A percentile compares a stretch with the other conserved stretches of the same genome.
Conservation (phyloP, 2,113 vertebrate genomes). For the Cryptoleucopteryx plumbea region DNA sequence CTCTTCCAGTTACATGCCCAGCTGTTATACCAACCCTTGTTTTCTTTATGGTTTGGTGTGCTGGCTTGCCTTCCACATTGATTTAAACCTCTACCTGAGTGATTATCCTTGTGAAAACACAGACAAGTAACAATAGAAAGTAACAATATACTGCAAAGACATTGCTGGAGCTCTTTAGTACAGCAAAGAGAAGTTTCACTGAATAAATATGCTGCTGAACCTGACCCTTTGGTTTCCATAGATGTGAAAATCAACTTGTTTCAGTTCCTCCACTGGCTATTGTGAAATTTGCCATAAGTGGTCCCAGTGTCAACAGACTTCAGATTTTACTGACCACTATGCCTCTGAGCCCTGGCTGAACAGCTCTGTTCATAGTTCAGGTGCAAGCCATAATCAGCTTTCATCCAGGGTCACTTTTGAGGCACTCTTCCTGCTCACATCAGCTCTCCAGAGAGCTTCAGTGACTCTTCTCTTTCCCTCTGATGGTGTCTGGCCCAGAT, state of each 20-base stretch:
- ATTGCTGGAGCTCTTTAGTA: background rate
- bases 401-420: background rate
- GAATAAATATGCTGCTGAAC: background rate
- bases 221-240: background rate
- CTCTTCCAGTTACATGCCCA: slow-evolving; percentile 12
- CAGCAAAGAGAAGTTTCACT: background rate
- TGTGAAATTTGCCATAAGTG: background rate
- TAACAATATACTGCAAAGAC: background rate
- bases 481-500: background rate
- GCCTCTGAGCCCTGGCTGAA: background rate
- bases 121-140: background rate
- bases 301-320: background rate
- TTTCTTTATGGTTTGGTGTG: background rate
- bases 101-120: background rate
- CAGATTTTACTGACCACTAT: background rate
- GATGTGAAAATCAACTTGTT: background rate
- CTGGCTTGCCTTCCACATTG: background rate
- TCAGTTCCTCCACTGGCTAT: background rate
- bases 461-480: background rate
- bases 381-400: background rate
- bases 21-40: background rate
- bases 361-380: background rate
- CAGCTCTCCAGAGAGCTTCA: background rate
- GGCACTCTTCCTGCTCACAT: background rate
- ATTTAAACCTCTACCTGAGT: background rate